Percentiles rank a stretch among this genome's conserved stretches.
These are phyloP conservation scores for Carcharodon carcharias DNA, from an alignment of 2,797 vertebrate genomes.

Conservation along the genomic window DNA sequence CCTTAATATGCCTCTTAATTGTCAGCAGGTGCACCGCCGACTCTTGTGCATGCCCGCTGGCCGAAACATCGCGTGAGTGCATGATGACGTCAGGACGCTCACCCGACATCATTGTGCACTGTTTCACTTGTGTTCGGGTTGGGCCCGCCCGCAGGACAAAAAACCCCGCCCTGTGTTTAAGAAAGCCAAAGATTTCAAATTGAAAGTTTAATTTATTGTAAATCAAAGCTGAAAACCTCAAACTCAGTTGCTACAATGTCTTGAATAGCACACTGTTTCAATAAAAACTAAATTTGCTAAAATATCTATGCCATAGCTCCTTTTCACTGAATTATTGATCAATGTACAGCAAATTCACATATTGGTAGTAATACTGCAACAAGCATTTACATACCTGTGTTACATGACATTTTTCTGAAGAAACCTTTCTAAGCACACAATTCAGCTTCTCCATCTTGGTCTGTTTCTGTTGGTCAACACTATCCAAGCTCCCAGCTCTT, in stretches of 20 bases:
- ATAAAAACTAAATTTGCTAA: too few relatives aligned
- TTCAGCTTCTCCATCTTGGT: conserved; percentile 68
- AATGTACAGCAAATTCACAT: not conserved
- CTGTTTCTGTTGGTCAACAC: conserved; percentile 53
- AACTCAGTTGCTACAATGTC: not conserved
- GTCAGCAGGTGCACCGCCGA: too few relatives aligned
- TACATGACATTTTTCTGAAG: not conserved
- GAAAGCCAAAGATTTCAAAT: not conserved
- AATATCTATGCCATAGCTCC: not conserved
- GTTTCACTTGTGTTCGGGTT: too few relatives aligned
- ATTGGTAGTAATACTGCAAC: not conserved
- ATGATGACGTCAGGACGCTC: too few relatives aligned
- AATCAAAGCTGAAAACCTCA: not conserved
- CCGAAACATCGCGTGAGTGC: too few relatives aligned
- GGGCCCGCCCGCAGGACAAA: too few relatives aligned
- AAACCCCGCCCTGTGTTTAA: not conserved
- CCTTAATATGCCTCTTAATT: too few relatives aligned
- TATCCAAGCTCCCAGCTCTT: conserved; percentile 58
- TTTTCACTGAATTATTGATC: not conserved
- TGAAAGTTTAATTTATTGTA: not conserved
- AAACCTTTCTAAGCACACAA: conserved; percentile 54
- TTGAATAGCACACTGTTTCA: not conserved
- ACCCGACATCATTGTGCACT: too few relatives aligned
- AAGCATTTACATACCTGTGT: not conserved
- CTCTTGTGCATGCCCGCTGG: too few relatives aligned